phyloP scores from a whole-genome alignment of 2,113 vertebrate genomes.

The Xiphophorus maculatus region DNA sequence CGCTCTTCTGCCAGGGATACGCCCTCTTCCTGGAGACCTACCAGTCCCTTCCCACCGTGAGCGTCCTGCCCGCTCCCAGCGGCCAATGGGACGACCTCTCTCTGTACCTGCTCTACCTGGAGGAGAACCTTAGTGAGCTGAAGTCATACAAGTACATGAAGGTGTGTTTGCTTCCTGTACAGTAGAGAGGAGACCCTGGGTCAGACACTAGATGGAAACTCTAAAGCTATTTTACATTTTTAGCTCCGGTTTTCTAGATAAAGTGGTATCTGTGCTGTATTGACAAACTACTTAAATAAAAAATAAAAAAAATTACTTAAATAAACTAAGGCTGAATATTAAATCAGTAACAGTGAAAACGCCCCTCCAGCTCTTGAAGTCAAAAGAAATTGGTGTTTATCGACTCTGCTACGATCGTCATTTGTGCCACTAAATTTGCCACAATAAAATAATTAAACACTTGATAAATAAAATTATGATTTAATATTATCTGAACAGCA shows the following conservation, averaged over 20 bases:
- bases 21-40: constrained; percentile 85
- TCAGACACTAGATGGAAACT: neutral
- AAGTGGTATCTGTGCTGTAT: neutral
- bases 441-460: too few relatives aligned
- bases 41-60: constrained; percentile 87
- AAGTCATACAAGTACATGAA: constrained; percentile 96
- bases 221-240: neutral
- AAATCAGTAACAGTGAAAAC: too few relatives aligned
- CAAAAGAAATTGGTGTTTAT: too few relatives aligned
- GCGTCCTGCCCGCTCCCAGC: constrained; percentile 77
- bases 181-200: neutral
- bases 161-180: constrained; percentile 58
- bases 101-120: constrained; percentile 91
- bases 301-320: neutral
- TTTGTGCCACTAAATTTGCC: too few relatives aligned
- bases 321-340: too few relatives aligned
- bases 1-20: constrained; percentile 76
- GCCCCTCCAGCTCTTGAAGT: too few relatives aligned
- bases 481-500: too few relatives aligned
- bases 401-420: too few relatives aligned
- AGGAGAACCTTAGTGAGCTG: constrained; percentile 94
- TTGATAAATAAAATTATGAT: too few relatives aligned
- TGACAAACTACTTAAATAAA: neutral
- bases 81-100: constrained; percentile 87
- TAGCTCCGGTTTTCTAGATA: neutral